Conservation (phyloP, 2,113 vertebrate genomes). For the Nycticryphes semicollaris region DNA sequence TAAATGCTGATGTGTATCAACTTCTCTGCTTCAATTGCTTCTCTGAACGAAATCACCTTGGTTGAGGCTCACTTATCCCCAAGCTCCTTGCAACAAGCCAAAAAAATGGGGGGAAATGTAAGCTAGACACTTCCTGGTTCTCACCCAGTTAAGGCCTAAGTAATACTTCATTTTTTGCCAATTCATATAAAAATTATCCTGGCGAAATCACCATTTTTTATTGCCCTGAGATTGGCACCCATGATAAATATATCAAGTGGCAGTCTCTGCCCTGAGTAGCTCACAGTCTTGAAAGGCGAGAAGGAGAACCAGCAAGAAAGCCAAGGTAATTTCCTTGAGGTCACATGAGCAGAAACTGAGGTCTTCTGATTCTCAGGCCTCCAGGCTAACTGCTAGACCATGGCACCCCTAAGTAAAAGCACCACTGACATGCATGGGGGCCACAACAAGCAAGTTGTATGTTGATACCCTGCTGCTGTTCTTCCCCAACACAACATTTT, state of each 20-base stretch:
- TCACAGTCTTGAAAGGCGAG: background rate
- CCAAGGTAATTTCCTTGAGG: background rate
- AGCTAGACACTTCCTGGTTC: background rate
- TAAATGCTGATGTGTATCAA: background rate
- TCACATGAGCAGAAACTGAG: background rate
- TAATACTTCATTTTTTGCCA: background rate
- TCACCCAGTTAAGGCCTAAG: background rate
- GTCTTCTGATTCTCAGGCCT: background rate
- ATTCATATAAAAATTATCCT: background rate
- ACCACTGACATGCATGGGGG: background rate
- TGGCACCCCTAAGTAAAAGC: background rate
- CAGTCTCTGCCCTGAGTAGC: background rate
- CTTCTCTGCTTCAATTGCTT: background rate
- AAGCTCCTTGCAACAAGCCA: background rate
- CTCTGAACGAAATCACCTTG: background rate
- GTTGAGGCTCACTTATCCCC: background rate
- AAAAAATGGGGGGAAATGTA: background rate
- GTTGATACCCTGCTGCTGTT: background rate
- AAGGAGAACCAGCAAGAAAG: background rate
- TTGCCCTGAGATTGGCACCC: background rate
- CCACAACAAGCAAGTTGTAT: fast-evolving
- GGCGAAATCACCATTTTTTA: background rate
- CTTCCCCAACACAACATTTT: background rate
- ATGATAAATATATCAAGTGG: background rate
- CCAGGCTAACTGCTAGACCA: background rate